A percentile compares a stretch with the other conserved stretches of the same genome.
phyloP scores from a whole-genome alignment of 2,888 invertebrate genomes.

The Spisula subtruncata region DNA sequence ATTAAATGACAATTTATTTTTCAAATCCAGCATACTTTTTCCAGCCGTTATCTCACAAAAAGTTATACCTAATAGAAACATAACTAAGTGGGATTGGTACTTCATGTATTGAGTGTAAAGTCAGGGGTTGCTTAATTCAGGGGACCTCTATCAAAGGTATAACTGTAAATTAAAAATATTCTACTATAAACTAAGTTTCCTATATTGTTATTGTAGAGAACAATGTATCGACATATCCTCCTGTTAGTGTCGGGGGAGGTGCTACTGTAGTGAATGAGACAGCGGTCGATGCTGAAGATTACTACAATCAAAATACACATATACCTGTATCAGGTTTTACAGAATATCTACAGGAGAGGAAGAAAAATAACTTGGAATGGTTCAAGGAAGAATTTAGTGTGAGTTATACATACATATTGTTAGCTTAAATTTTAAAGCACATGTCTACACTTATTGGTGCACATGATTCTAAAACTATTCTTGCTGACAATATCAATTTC shows the following conservation, averaged over 20 bases:
- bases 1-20: no score
- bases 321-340: conserved; percentile 61
- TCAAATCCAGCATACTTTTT: no score
- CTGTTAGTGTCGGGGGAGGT: conserved; percentile 30
- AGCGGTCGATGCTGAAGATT: conserved; percentile 44
- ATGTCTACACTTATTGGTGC: background rate
- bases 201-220: background rate
- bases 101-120: no score
- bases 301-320: conserved; percentile 57
- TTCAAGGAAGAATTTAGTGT: conserved; percentile 68
- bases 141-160: no score
- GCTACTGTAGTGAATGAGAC: conserved; percentile 10
- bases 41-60: no score
- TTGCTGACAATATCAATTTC: background rate
- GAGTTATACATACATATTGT: conserved; percentile 1
- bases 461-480: background rate
- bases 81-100: no score
- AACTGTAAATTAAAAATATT: no score
- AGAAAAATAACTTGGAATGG: conserved; percentile 53
- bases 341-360: conserved; percentile 53
- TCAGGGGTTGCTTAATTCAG: no score
- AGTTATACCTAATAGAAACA: no score
- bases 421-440: no score
- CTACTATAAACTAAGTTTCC: background rate
- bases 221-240: background rate